Base-by-base conservation (phyloP, 1,140 invertebrate species). In the Thalassaphorura encarpata region DNA sequence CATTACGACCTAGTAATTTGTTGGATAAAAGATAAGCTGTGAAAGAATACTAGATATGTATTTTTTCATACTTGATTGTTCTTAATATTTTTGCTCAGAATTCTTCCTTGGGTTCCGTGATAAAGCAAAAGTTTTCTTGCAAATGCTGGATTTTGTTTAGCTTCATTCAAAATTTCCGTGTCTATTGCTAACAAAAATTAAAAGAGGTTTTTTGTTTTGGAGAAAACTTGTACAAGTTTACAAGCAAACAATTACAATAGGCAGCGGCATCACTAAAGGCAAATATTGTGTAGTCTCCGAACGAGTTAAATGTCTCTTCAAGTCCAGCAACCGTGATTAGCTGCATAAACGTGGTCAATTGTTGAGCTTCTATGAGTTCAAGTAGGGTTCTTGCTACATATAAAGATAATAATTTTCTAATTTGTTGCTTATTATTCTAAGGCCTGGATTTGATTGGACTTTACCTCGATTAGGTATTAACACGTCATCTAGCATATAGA, bases 261-360 rank as follows among this genome's bases (percentile, higher is more conserved):
- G 77, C 75, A 5, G 77, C 77, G 16, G 69, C 68, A 58, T 79
- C 73, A n/a, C 72, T 70, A 6, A 76, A 76, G 0, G 72, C 77
- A 41, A 79, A 75, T 3, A 79, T 51, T 1, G 78, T 78, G 65
- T 73, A 77, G 5, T 73, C 70, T 13, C 74, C 74, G 16, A 67
- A 67, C 49, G 69, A 67, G 21, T 68, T 69, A 13, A 76, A 66
- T 1, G 63, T 63, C 28, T 74, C 70, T 59, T 75, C 72, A 21
- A 77, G 50, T 1, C 72, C 72, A 6, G 73, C 70, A 23, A 66
- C 67, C 49, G 64, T 67, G 3, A 74, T 68, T 28, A 76, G 59
- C 41, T 73, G 66, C 6, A 68, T 53, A 56, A 76, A 75, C 5
- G 68, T 71, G 15, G 54, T 56, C 23, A 75, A 55, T 23, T 72